A percentile compares a stretch with the other conserved stretches of the same genome.
Evolutionary conservation across 2,888 invertebrate species (phyloP).

Genomic region (Agrotis puta): DNA sequence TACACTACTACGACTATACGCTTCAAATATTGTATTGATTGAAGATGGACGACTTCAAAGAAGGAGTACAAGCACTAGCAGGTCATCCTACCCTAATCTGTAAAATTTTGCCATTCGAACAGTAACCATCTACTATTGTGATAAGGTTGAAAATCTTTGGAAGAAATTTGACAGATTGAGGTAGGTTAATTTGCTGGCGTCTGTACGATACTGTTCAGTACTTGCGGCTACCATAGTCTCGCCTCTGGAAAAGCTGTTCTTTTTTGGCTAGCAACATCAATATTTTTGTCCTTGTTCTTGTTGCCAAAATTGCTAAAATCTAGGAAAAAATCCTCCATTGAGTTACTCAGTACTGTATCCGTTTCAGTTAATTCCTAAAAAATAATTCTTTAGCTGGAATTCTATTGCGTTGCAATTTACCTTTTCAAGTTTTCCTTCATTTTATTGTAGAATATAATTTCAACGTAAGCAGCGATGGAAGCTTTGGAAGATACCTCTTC

Average conservation of each 20-base stretch:
- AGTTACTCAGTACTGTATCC: slow-evolving; percentile 54
- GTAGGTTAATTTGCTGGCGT: too few relatives aligned
- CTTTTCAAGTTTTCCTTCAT: slow-evolving; percentile 40
- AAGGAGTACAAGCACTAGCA: too few relatives aligned
- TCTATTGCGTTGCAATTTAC: slow-evolving; percentile 54
- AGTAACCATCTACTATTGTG: too few relatives aligned
- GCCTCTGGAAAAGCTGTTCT: neutral
- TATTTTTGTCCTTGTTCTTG: slow-evolving; percentile 66
- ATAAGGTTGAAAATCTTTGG: too few relatives aligned
- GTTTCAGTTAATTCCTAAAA: slow-evolving; percentile 56
- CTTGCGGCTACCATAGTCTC: neutral
- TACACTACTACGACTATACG: too few relatives aligned
- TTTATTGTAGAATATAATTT: slow-evolving; percentile 57
- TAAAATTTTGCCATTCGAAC: too few relatives aligned
- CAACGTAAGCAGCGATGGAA: slow-evolving; percentile 80
- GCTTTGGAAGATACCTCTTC: slow-evolving; percentile 87
- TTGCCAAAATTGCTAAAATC: slow-evolving; percentile 72
- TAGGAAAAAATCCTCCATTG: slow-evolving; percentile 73
- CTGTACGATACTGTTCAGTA: too few relatives aligned
- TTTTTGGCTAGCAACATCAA: slow-evolving; percentile 60
- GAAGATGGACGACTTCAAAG: too few relatives aligned
- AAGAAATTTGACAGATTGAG: too few relatives aligned
- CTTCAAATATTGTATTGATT: too few relatives aligned
- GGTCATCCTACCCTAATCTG: too few relatives aligned
- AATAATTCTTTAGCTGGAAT: slow-evolving; percentile 56